Evolutionary conservation across 2,797 vertebrate genomes (phyloP).

Genomic region (Simalia tracyae): DNA sequence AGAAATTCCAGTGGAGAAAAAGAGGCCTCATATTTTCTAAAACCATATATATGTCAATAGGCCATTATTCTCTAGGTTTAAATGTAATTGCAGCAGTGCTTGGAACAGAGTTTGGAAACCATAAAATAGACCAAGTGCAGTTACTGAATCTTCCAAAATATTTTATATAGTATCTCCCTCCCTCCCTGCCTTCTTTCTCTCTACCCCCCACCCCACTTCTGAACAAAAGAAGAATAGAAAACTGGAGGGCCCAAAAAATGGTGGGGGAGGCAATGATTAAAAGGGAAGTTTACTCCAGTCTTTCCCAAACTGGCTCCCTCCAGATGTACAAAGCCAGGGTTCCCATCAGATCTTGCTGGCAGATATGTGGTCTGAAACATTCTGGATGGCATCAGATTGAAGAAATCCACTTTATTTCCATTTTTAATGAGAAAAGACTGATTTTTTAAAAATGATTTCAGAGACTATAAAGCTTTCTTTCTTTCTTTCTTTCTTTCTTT

Average conservation of each 20-base stretch:
- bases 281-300: slow-evolving; percentile 39
- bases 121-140: slow-evolving; percentile 72
- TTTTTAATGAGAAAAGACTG: slow-evolving; percentile 46
- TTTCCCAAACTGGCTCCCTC: no score
- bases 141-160: slow-evolving; percentile 65
- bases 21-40: slow-evolving; percentile 78
- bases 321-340: no score
- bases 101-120: slow-evolving; percentile 77
- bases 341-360: no score
- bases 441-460: slow-evolving; percentile 39
- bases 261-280: slow-evolving; percentile 41
- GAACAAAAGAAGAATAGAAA: neutral
- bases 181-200: neutral
- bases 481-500: neutral
- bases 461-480: slow-evolving; percentile 37
- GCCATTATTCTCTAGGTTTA: slow-evolving; percentile 79
- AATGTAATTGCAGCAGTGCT: slow-evolving; percentile 76
- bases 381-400: neutral
- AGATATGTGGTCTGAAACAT: no score
- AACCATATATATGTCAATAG: slow-evolving; percentile 81
- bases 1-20: slow-evolving; percentile 81
- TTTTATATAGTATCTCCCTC: slow-evolving; percentile 57
- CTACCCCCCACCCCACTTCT: slow-evolving; percentile 11
- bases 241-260: slow-evolving; percentile 1
- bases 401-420: slow-evolving; percentile 51